These are phyloP conservation scores for Lepidotrigona ventralis DNA, from an alignment of 1,140 invertebrate species.

Conservation along the genomic window DNA sequence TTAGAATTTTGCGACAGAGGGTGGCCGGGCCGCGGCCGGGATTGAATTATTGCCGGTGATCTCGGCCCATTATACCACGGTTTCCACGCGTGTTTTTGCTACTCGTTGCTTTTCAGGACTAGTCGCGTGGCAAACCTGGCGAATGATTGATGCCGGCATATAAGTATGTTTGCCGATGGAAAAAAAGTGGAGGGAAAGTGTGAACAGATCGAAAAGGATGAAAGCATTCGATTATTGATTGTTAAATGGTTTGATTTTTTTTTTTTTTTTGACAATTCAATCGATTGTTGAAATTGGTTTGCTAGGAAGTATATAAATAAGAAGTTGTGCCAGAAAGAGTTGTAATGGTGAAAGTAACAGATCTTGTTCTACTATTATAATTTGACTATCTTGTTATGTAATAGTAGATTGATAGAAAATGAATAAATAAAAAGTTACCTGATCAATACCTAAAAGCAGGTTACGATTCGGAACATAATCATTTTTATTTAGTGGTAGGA, in stretches of 20 bases:
- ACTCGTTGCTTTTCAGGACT: conserved; percentile 2
- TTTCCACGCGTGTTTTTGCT: not conserved
- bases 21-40: not conserved
- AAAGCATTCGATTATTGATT: not conserved
- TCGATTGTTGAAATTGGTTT: not conserved
- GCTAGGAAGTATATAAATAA: not conserved
- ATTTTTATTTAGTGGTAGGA: too few relatives aligned
- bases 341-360: not conserved
- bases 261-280: not conserved
- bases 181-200: not conserved
- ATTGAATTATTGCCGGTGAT: conserved; percentile 44
- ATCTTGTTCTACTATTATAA: not conserved
- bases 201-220: not conserved
- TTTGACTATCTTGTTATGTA: not conserved
- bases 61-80: conserved; percentile 15
- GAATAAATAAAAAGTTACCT: not conserved
- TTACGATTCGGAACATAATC: too few relatives aligned
- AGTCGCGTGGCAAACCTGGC: not conserved
- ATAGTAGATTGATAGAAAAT: not conserved
- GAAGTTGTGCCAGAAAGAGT: not conserved
- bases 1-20: conserved; percentile 41
- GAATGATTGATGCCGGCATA: not conserved
- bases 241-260: not conserved
- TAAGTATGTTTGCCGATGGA: not conserved
- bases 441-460: not conserved